These are phyloP conservation scores for Ectemnius lituratus DNA, from an alignment of 2,888 invertebrate genomes.

Conservation along the genomic window DNA sequence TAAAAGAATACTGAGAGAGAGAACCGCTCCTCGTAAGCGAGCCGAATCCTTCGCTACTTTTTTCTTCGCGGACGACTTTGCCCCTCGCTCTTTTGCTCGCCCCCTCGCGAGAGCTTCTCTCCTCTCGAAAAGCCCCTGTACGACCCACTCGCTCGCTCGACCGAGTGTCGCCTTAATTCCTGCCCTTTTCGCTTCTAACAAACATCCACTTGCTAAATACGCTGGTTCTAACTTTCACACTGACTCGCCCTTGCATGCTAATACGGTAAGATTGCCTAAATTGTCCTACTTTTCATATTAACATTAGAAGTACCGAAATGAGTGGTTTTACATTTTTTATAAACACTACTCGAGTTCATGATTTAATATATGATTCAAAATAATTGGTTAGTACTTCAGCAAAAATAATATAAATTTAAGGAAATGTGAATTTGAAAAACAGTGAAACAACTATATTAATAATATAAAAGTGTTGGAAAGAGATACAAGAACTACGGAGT, in stretches of 20 bases:
- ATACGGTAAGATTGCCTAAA: conserved; percentile 41
- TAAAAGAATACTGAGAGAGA: conserved; percentile 74
- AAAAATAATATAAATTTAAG: no score
- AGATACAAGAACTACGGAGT: no score
- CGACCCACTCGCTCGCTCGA: background rate
- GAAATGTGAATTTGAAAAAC: no score
- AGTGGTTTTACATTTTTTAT: no score
- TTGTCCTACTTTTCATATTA: no score
- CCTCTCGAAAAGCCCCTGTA: background rate
- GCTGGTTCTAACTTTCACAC: conserved; percentile 18
- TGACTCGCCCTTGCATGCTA: conserved; percentile 63
- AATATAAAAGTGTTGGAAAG: no score
- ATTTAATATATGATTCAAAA: no score
- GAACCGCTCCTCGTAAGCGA: conserved; percentile 63
- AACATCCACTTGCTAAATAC: conserved; percentile 2
- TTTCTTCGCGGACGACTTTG: conserved; percentile 28
- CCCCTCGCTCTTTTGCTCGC: conserved; percentile 27
- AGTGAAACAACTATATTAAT: no score
- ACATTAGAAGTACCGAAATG: no score
- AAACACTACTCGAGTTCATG: no score
- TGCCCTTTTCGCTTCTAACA: conserved; percentile 22
- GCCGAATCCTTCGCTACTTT: conserved; percentile 55
- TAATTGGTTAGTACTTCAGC: no score
- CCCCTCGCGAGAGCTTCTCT: conserved; percentile 14
- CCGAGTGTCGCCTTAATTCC: conserved; percentile 30